phyloP scores from a whole-genome alignment of 2,113 vertebrate species.

The Aspiorhynchus laticeps region DNA sequence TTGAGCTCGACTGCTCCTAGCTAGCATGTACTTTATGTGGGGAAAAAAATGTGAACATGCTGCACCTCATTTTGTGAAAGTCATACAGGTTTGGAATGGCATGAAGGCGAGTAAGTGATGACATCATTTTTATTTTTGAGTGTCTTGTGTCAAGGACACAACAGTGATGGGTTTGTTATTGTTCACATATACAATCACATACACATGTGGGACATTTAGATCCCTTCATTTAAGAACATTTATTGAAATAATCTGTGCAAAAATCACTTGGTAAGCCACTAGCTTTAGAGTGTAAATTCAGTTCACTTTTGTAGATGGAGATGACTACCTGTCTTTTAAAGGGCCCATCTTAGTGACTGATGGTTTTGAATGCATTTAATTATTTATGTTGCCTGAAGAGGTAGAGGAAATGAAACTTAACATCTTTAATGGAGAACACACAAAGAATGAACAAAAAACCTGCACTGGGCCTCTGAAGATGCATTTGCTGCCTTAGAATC shows the following conservation, averaged over 20 bases:
- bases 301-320: neutral
- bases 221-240: neutral
- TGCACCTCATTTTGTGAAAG: neutral
- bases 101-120: neutral
- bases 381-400: neutral
- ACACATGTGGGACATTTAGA: neutral
- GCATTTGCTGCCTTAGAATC: neutral
- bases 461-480: neutral
- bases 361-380: constrained; percentile 2
- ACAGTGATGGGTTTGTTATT: neutral
- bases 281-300: neutral
- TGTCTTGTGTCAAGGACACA: neutral
- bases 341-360: neutral
- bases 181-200: neutral
- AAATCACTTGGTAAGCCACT: neutral
- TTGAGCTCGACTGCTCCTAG: neutral
- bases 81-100: neutral
- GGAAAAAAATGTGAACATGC: neutral
- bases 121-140: too few species aligned
- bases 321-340: neutral
- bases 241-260: neutral
- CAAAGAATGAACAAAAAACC: neutral
- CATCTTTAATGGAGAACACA: neutral
- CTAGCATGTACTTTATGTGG: neutral
- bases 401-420: neutral